Evolutionary conservation across 1,140 invertebrate species (phyloP).

Genomic region (Drosophila sulfurigaster): DNA sequence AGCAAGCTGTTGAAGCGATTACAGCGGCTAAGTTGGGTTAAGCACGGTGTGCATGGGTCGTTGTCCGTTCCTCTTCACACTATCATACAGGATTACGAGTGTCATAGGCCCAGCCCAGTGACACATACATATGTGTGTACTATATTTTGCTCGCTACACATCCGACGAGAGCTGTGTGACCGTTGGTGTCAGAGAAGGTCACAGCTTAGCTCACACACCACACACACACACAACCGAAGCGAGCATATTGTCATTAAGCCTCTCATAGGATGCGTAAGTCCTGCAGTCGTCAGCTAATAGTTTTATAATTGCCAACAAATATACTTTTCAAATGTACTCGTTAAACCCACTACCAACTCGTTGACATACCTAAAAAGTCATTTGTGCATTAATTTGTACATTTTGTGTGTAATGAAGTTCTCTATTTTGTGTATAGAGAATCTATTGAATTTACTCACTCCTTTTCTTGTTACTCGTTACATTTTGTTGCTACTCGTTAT

Average conservation of each 20-base stretch:
- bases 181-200: constrained; percentile 44
- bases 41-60: constrained; percentile 42
- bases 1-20: constrained; percentile 53
- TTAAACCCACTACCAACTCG: neutral
- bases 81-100: constrained; percentile 51
- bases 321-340: constrained; percentile 7
- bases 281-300: constrained; percentile 36
- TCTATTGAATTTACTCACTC: neutral
- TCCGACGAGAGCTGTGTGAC: constrained; percentile 13
- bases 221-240: too few species aligned
- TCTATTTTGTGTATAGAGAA: too few species aligned
- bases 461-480: neutral
- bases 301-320: constrained; percentile 27
- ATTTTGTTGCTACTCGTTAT: neutral
- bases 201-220: constrained; percentile 21
- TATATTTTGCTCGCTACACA: too few species aligned
- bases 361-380: neutral
- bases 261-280: constrained; percentile 14
- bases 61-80: constrained; percentile 50
- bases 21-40: constrained; percentile 56
- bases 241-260: constrained; percentile 22
- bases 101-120: constrained; percentile 40
- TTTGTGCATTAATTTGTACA: neutral
- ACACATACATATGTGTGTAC: neutral
- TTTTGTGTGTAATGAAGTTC: neutral